Evolutionary conservation across 2,113 vertebrate genomes (phyloP).

Genomic region (Trachemys scripta): DNA sequence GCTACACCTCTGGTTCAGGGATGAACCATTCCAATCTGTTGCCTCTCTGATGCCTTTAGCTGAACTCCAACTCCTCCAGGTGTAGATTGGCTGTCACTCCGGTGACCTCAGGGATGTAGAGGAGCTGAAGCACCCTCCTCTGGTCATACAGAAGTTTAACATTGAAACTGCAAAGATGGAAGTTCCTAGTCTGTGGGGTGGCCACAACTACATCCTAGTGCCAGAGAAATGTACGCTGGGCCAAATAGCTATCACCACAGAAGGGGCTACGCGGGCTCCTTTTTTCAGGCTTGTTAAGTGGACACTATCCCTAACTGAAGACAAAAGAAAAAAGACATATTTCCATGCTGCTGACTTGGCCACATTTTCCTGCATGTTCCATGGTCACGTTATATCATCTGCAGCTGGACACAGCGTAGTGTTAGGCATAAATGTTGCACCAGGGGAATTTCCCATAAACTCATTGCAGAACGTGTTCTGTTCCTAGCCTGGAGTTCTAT

Average conservation of each 20-base stretch:
- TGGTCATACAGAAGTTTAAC: constrained; percentile 70
- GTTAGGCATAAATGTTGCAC: not conserved
- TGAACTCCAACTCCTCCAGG: constrained; percentile 34
- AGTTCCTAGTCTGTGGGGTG: constrained; percentile 81
- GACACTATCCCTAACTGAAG: not conserved
- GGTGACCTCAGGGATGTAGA: constrained; percentile 62
- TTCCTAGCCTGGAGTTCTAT: not conserved
- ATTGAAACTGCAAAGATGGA: constrained; percentile 61
- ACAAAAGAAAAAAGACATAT: not conserved
- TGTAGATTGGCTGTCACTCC: constrained; percentile 83
- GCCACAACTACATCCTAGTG: constrained; percentile 79
- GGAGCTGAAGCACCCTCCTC: constrained; percentile 66
- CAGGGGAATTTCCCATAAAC: not conserved
- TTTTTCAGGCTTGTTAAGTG: constrained; percentile 81
- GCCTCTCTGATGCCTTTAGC: accelerated
- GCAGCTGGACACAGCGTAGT: not conserved
- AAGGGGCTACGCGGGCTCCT: constrained; percentile 74
- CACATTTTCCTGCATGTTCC: not conserved
- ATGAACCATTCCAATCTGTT: not conserved
- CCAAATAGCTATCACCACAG: constrained; percentile 55
- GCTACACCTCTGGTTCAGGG: too few species aligned
- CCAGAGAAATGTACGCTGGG: constrained; percentile 68
- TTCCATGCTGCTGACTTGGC: not conserved
- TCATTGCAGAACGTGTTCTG: not conserved
- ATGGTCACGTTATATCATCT: not conserved